Evolutionary conservation across 2,113 vertebrate genomes (phyloP).

Genomic region (Mola mola): DNA sequence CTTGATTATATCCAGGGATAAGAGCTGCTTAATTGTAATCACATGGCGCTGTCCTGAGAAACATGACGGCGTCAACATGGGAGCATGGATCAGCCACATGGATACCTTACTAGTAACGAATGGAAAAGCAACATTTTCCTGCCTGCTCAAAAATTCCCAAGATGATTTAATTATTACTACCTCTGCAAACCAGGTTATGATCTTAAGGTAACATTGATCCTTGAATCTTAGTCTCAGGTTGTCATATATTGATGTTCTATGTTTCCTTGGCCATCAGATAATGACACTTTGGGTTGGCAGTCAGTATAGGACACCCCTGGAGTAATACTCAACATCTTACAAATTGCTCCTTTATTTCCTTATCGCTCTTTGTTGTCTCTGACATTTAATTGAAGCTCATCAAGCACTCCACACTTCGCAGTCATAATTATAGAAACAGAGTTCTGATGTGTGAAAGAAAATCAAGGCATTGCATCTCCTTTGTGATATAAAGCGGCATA

Average conservation of each 20-base stretch:
- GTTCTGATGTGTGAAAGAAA: neutral
- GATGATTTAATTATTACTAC: too few relatives aligned
- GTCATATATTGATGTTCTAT: too few relatives aligned
- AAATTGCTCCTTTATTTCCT: too few relatives aligned
- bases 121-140: neutral
- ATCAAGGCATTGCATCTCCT: neutral
- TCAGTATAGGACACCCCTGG: too few relatives aligned
- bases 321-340: too few relatives aligned
- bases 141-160: neutral
- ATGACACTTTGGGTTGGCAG: too few relatives aligned
- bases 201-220: too few relatives aligned
- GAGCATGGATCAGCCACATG: constrained; percentile 13
- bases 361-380: too few relatives aligned
- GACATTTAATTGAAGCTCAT: constrained; percentile 8
- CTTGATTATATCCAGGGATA: constrained; percentile 80
- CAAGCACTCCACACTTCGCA: constrained; percentile 1
- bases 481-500: neutral
- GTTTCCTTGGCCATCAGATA: too few relatives aligned
- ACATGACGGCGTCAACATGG: constrained; percentile 49
- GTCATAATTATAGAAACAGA: neutral
- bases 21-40: constrained; percentile 83
- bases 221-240: too few relatives aligned
- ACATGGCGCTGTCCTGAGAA: constrained; percentile 64
- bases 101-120: neutral
- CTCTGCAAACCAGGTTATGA: too few relatives aligned